Evolutionary conservation across 2,113 vertebrate species (phyloP).

Genomic region (Hypanus sabinus): DNA sequence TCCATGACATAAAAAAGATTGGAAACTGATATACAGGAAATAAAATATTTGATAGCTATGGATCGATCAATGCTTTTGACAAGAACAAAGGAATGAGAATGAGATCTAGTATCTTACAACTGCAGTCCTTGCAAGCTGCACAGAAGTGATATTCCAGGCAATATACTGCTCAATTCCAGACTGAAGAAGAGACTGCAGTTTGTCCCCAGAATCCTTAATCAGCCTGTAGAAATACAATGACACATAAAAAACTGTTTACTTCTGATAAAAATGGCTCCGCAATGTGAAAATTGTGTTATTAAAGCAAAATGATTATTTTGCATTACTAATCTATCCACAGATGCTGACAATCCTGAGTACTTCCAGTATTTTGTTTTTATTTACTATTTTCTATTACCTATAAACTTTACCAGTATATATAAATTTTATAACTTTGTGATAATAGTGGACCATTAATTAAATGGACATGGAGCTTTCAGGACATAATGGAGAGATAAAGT

Average conservation of each 20-base stretch:
- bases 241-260: neutral
- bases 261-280: neutral
- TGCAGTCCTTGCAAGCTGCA: slow-evolving; percentile 53
- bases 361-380: too few relatives aligned
- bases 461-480: neutral
- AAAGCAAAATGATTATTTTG: neutral
- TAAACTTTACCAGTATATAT: neutral
- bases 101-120: slow-evolving; percentile 47
- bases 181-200: slow-evolving; percentile 49
- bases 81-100: slow-evolving; percentile 4
- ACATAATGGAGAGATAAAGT: neutral
- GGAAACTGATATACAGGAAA: neutral
- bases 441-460: neutral
- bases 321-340: neutral
- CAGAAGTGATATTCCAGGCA: slow-evolving; percentile 58
- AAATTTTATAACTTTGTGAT: neutral
- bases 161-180: slow-evolving; percentile 50
- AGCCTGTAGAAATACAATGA: slow-evolving; percentile 49
- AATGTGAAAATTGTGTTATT: neutral
- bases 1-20: too few relatives aligned
- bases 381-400: neutral
- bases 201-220: slow-evolving; percentile 45
- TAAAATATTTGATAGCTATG: neutral
- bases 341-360: too few relatives aligned
- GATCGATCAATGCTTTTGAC: neutral